Percentiles rank a stretch among this genome's conserved stretches.
Conservation (phyloP, 2,113 vertebrate genomes). For the Pseudorectes ferrugineus region DNA sequence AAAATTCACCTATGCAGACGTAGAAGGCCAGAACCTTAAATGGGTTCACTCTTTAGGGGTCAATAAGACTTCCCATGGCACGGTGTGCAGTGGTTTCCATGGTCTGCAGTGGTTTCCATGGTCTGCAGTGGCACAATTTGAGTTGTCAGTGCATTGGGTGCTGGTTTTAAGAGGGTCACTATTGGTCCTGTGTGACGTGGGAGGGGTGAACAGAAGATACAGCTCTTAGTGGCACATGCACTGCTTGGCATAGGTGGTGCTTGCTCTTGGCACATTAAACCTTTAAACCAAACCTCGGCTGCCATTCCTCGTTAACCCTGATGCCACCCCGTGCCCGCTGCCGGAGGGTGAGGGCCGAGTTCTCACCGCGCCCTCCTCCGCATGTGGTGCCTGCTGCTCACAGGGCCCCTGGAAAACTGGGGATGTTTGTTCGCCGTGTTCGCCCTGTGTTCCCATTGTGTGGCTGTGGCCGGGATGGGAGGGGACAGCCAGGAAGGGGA, state of each 20-base stretch:
- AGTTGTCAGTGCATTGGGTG: neutral
- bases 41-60: neutral
- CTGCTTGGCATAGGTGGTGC: neutral
- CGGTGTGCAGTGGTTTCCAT: neutral
- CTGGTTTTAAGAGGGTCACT: neutral
- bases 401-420: neutral
- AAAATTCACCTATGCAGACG: neutral
- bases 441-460: accelerated
- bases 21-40: neutral
- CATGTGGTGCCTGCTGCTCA: accelerated
- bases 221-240: accelerated
- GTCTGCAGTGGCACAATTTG: neutral
- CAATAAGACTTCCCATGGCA: neutral
- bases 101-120: neutral
- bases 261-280: accelerated
- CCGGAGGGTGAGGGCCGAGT: neutral
- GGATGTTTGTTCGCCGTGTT: accelerated
- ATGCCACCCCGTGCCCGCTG: neutral
- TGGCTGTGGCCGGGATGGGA: neutral
- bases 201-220: neutral
- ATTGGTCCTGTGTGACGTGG: neutral
- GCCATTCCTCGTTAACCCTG: accelerated
- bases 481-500: neutral
- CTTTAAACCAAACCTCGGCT: neutral
- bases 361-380: neutral